phyloP scores from a whole-genome alignment of 2,113 vertebrate genomes.

The Kobus ellipsiprymnus region DNA sequence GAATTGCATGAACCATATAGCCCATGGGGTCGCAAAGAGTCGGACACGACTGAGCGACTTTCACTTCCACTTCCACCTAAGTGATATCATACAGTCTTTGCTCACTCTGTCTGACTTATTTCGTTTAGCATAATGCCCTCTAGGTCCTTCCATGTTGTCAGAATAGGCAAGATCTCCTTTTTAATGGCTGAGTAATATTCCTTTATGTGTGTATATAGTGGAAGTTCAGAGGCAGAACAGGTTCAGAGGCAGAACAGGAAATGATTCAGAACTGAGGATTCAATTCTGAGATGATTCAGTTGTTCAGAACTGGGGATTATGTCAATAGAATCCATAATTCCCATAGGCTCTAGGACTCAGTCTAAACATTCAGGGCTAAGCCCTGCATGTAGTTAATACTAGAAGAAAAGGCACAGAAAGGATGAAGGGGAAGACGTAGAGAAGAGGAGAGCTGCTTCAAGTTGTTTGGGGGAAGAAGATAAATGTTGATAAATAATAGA shows the following conservation, averaged over 20 bases:
- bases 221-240: neutral
- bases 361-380: neutral
- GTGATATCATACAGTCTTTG: neutral
- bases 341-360: neutral
- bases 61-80: neutral
- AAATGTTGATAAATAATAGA: neutral
- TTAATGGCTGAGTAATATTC: neutral
- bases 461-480: neutral
- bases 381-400: rapidly evolving
- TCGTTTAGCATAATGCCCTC: neutral
- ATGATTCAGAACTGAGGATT: neutral
- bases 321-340: neutral
- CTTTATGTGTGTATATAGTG: neutral
- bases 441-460: neutral
- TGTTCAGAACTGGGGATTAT: neutral
- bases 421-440: neutral
- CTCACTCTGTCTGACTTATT: neutral
- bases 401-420: neutral
- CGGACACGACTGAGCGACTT: neutral
- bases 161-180: neutral
- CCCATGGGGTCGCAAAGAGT: neutral
- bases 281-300: neutral
- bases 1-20: neutral
- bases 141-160: neutral
- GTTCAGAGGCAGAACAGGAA: neutral